Evolutionary conservation across 2,888 invertebrate species (phyloP), one percentile per base, ranked within the genome.

Genomic region (Heteromurus nitidus): DNA sequence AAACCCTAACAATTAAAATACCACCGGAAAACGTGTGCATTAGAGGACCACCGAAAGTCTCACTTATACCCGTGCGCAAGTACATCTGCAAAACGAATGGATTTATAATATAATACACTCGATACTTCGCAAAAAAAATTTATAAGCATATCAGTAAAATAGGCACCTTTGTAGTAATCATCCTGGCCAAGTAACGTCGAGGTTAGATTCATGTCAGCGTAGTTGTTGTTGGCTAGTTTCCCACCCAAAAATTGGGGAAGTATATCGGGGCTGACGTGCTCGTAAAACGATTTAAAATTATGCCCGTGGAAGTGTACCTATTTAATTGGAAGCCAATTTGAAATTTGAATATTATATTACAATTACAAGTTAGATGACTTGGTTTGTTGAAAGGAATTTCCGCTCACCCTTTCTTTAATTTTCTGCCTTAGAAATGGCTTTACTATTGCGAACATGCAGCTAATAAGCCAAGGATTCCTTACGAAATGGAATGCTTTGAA

Each of bases 251-350:
- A 79, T 11, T 50, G 24, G 0, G 86, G 86, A 42, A 86, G 74
- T 9, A 84, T 76, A 16, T 64, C 60, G 0, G 80, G 77, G 65
- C 67, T 72, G 36, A 86, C 58, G 62, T 53, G 53, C 36, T 83
- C 70, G 65, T 83, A 82, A 3, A 86, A 73, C 3, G 82, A 75
- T 5, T 24, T 24, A 2, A 81, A n/a, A 42, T 85, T 77, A 28
- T 74, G 44, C 1, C 86, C 86, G 67, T 86, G 86, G 58, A 86
- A 83, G 55, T 73, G 75, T 11, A 85, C 80, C 86, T 86, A 36
- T 9, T n/a, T n/a, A n/a, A n/a, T n/a, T n/a, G n/a, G n/a, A n/a
- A n/a, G n/a, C n/a, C n/a, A n/a, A n/a, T n/a, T n/a, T n/a, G n/a
- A n/a, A n/a, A n/a, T n/a, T n/a, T n/a, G n/a, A n/a, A n/a, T n/a